Conservation (phyloP, 2,113 vertebrate genomes). For the Laticauda laticaudata region DNA sequence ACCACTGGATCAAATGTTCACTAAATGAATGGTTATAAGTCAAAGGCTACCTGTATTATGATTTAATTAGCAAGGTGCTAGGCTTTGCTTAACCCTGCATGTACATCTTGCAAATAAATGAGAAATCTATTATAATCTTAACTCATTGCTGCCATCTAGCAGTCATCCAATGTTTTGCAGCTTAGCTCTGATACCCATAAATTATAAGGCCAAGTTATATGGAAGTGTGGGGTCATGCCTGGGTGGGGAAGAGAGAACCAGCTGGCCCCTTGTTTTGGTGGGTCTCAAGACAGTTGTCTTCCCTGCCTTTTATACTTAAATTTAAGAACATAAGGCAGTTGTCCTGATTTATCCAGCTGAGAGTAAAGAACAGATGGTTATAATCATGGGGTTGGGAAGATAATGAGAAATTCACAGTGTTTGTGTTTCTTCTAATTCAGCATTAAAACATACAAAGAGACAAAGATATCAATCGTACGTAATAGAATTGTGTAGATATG, state of each 20-base stretch:
- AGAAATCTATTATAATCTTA: not conserved
- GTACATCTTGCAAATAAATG: not conserved
- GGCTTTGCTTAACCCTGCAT: not conserved
- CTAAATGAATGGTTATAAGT: not conserved
- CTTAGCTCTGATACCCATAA: not conserved
- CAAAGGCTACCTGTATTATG: not conserved
- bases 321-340: not conserved
- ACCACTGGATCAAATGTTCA: not conserved
- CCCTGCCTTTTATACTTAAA: not conserved
- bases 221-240: not conserved
- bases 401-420: conserved; percentile 32
- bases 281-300: not conserved
- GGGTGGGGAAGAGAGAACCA: not conserved
- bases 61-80: not conserved
- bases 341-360: not conserved
- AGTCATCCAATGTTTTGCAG: not conserved
- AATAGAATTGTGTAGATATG: conserved; percentile 48
- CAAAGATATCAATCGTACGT: conserved; percentile 38
- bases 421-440: conserved; percentile 36
- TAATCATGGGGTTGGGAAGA: not conserved
- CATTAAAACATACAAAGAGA: conserved; percentile 30
- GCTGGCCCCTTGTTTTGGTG: not conserved
- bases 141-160: not conserved
- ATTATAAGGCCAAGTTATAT: not conserved
- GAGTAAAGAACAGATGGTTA: not conserved